A percentile compares a stretch with the other conserved stretches of the same genome.
These are phyloP conservation scores for Dicycla oo DNA, from an alignment of 2,888 invertebrate genomes.

Conservation along the genomic window DNA sequence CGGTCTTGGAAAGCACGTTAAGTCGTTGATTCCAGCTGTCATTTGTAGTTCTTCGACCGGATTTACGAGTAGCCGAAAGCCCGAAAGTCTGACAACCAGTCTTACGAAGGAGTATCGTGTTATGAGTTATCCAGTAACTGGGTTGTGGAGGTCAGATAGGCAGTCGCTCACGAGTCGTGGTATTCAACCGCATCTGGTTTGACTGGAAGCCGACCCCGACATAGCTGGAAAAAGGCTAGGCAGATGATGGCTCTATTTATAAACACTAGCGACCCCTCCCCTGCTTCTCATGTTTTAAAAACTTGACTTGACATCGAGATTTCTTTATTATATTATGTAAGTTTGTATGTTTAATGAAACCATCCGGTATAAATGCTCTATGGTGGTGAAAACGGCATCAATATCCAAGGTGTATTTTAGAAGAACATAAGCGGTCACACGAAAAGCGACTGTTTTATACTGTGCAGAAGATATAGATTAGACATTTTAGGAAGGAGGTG, in stretches of 20 bases:
- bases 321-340: too few species aligned
- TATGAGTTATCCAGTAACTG: background rate
- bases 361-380: background rate
- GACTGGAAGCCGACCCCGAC: too few species aligned
- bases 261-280: too few species aligned
- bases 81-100: background rate
- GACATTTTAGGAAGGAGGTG: too few species aligned
- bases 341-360: too few species aligned
- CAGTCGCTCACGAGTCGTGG: too few species aligned
- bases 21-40: too few species aligned
- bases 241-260: background rate
- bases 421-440: background rate
- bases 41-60: background rate
- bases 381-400: background rate
- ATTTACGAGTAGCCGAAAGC: background rate
- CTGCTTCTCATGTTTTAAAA: too few species aligned
- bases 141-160: background rate
- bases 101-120: background rate
- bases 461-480: too few species aligned
- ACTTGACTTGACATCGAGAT: too few species aligned
- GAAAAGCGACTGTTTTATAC: background rate
- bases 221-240: background rate
- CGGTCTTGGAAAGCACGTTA: background rate
- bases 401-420: background rate
- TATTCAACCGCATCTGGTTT: background rate